phyloP scores from a whole-genome alignment of 1,140 invertebrate species.

The Bombus pyrosoma region DNA sequence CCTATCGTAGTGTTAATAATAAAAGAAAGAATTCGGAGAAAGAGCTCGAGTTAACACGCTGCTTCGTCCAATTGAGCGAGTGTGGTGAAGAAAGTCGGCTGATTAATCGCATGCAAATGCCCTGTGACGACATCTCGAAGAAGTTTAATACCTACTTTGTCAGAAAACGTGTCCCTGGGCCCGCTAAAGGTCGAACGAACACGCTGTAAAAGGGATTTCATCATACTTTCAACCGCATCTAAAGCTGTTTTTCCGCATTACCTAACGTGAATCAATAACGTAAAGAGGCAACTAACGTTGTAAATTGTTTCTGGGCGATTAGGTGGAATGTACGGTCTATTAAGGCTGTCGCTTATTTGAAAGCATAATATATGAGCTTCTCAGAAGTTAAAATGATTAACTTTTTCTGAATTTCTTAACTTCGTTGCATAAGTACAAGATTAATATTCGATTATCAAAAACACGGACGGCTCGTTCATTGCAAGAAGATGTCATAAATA shows the following conservation, averaged over 20 bases:
- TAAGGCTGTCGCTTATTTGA: not conserved
- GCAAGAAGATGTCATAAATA: no score
- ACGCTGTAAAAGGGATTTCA: slow-evolving; percentile 29
- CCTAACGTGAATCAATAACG: slow-evolving; percentile 7
- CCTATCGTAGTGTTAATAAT: not conserved
- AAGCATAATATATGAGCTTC: no score
- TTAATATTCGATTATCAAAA: no score
- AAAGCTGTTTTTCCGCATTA: slow-evolving; percentile 41
- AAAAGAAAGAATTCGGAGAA: slow-evolving; percentile 24
- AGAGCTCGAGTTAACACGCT: not conserved
- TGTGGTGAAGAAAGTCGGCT: not conserved
- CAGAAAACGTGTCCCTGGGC: slow-evolving; percentile 5
- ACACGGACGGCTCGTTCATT: no score
- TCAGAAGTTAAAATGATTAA: no score
- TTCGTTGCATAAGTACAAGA: no score
- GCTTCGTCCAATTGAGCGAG: no score
- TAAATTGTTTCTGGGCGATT: not conserved
- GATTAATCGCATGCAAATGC: slow-evolving; percentile 67
- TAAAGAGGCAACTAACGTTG: not conserved
- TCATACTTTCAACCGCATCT: slow-evolving; percentile 4
- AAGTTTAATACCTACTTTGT: slow-evolving; percentile 54
- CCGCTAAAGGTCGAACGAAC: slow-evolving; percentile 28
- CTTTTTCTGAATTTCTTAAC: no score
- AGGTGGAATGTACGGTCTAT: not conserved
- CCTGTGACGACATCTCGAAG: slow-evolving; percentile 41